These are phyloP conservation scores for Corythucha ciliata DNA, from an alignment of 2,888 invertebrate species.

Conservation along the genomic window DNA sequence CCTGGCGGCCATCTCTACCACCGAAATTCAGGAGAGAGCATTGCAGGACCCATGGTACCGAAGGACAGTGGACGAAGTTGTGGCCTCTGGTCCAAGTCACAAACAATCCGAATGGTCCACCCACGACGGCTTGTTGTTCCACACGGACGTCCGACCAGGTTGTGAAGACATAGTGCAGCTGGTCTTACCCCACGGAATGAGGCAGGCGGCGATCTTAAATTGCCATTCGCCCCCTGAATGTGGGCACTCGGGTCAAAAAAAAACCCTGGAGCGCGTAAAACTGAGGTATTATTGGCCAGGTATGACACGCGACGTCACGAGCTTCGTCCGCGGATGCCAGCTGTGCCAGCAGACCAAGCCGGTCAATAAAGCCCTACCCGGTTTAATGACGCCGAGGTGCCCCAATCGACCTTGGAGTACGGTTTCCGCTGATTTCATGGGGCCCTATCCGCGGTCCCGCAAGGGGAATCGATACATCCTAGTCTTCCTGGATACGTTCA, in stretches of 20 bases:
- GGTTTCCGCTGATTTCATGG: conserved; percentile 35
- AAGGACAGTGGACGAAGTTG: too few relatives aligned
- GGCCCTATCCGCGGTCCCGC: conserved; percentile 36
- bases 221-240: conserved; percentile 12
- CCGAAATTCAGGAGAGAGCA: too few relatives aligned
- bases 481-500: conserved; percentile 36
- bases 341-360: conserved; percentile 19
- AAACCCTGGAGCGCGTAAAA: conserved; percentile 21
- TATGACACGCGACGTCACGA: conserved; percentile 13
- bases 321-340: conserved; percentile 4
- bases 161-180: too few relatives aligned
- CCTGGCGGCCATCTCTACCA: too few relatives aligned
- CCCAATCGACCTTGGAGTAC: conserved; percentile 8
- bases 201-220: too few relatives aligned
- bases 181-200: too few relatives aligned
- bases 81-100: too few relatives aligned
- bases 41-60: too few relatives aligned
- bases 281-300: conserved; percentile 19
- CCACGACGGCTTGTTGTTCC: too few relatives aligned
- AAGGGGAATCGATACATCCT: conserved; percentile 34
- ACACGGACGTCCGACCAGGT: too few relatives aligned
- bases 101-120: too few relatives aligned
- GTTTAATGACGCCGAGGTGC: conserved; percentile 17
- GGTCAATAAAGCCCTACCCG: conserved; percentile 3
- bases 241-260: conserved; percentile 23